Conservation (phyloP, 2,888 invertebrate genomes). For the Ormyrus rosae region DNA sequence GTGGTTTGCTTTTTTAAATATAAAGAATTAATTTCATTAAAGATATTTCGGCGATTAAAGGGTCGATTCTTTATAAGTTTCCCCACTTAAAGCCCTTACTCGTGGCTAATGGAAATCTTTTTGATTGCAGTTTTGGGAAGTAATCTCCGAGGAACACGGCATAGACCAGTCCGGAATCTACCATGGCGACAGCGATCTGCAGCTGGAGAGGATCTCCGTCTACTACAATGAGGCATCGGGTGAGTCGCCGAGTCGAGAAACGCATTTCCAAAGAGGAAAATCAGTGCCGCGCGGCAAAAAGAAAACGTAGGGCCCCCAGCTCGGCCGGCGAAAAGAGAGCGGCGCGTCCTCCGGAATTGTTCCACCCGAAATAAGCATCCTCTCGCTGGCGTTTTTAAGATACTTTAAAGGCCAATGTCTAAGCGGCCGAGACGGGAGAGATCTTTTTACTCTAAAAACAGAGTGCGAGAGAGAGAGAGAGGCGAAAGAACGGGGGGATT, state of each 20-base stretch:
- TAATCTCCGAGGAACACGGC: conserved; percentile 94
- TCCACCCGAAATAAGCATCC: conserved; percentile 38
- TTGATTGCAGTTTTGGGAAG: conserved; percentile 90
- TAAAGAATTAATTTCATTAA: too few relatives aligned
- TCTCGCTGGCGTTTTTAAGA: conserved; percentile 35
- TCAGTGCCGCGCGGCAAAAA: background rate
- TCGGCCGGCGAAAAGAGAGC: background rate
- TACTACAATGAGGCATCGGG: conserved; percentile 82
- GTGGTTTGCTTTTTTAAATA: too few relatives aligned
- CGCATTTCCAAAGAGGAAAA: background rate
- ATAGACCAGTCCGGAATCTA: conserved; percentile 81
- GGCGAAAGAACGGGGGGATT: conserved; percentile 37
- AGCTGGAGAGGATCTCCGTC: conserved; percentile 81
- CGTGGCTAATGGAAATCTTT: background rate
- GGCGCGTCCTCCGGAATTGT: background rate
- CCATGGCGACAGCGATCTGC: conserved; percentile 81
- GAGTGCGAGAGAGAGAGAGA: conserved; percentile 24
- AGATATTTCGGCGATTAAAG: too few relatives aligned
- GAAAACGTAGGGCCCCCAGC: background rate
- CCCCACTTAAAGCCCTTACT: too few relatives aligned
- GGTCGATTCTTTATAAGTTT: too few relatives aligned
- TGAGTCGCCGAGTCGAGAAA: conserved; percentile 55
- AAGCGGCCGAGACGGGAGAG: background rate
- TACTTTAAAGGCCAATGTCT: conserved; percentile 44
- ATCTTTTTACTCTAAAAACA: conserved; percentile 51